Conservation (phyloP, 2,113 vertebrate genomes). For the Acrocephalus arundinaceus region DNA sequence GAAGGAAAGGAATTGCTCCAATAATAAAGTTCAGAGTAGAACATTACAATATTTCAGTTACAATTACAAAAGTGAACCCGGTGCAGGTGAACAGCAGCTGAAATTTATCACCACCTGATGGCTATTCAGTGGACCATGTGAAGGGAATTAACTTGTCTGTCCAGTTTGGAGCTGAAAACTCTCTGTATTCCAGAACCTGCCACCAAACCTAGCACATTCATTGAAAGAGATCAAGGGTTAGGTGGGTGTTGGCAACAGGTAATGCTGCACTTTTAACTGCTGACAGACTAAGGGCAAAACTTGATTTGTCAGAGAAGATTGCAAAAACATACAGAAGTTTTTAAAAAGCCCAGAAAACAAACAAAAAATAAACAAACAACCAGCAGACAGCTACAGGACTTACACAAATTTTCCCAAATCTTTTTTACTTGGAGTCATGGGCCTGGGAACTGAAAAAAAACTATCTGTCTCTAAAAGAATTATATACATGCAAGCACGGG, state of each 20-base stretch:
- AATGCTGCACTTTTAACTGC: neutral
- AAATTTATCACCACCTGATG: constrained; percentile 54
- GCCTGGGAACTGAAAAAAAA: neutral
- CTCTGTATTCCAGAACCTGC: constrained; percentile 20
- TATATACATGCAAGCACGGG: neutral
- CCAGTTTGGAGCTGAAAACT: constrained; percentile 28
- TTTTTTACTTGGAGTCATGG: neutral
- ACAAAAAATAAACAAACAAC: neutral
- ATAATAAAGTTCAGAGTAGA: neutral
- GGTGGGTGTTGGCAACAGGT: neutral
- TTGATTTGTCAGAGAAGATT: constrained; percentile 9
- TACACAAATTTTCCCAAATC: neutral
- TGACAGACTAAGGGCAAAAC: constrained; percentile 28
- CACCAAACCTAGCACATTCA: constrained; percentile 17
- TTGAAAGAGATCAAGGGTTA: constrained; percentile 21
- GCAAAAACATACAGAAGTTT: neutral
- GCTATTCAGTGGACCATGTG: constrained; percentile 28
- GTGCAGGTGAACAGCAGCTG: neutral
- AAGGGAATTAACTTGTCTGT: constrained; percentile 57
- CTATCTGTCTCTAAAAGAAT: neutral
- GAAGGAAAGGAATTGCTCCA: neutral
- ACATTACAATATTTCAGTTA: constrained; percentile 24
- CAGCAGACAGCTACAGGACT: neutral
- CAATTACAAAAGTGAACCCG: neutral
- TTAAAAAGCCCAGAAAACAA: neutral